Conservation (phyloP, 2,797 vertebrate species). For the Todus mexicanus region DNA sequence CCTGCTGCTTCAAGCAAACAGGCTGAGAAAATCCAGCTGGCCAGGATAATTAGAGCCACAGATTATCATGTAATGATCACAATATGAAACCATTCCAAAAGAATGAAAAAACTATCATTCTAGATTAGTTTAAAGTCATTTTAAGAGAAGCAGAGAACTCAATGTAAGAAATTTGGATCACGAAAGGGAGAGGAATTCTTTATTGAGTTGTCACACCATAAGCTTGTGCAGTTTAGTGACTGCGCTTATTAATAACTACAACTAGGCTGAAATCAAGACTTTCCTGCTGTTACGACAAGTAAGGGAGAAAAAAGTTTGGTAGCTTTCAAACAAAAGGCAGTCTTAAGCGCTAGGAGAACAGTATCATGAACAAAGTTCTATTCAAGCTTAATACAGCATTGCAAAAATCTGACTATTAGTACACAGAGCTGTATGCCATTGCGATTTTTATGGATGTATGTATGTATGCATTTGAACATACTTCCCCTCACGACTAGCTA, state of each 20-base stretch:
- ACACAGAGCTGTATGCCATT: not conserved
- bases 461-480: not conserved
- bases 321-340: not conserved
- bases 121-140: slow-evolving; percentile 40
- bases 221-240: not conserved
- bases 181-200: not conserved
- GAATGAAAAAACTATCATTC: slow-evolving; percentile 47
- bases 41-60: slow-evolving; percentile 46
- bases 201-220: not conserved
- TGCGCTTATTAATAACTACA: not conserved
- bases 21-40: slow-evolving; percentile 54
- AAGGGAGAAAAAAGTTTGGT: not conserved
- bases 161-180: not conserved
- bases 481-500: not conserved
- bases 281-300: not conserved
- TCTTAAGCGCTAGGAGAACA: not conserved
- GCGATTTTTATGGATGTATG: no score
- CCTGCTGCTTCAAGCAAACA: slow-evolving; percentile 20
- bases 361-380: not conserved
- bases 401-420: not conserved
- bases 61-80: slow-evolving; percentile 49
- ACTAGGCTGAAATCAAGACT: not conserved
- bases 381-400: not conserved
- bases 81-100: slow-evolving; percentile 57
- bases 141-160: slow-evolving; percentile 54